Percentiles rank a stretch among this genome's conserved stretches.
phyloP scores from a whole-genome alignment of 1,140 invertebrate genomes.

The Lepidurus apus region DNA sequence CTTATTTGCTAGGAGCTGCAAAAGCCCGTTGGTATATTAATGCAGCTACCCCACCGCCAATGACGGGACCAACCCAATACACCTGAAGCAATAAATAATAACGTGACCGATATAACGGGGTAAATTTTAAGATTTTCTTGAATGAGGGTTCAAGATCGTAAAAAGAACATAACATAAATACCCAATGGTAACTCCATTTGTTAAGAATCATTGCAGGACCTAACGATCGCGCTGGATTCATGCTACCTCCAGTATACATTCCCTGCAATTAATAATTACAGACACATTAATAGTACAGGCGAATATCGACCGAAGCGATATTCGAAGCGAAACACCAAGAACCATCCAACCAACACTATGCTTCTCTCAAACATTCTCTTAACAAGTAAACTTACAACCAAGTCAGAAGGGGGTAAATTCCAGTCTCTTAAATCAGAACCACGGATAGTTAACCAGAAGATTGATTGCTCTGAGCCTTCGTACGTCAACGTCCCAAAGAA shows the following conservation, averaged over 20 bases:
- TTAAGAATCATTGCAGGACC: constrained; percentile 76
- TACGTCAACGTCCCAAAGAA: too few relatives aligned
- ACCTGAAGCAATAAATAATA: constrained; percentile 51
- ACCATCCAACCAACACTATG: too few relatives aligned
- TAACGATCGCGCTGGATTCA: constrained; percentile 83
- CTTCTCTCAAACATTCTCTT: too few relatives aligned
- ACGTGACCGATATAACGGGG: too few relatives aligned
- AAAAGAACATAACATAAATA: constrained; percentile 49
- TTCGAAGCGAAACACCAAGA: too few relatives aligned
- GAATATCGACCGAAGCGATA: not conserved
- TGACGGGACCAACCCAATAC: constrained; percentile 79
- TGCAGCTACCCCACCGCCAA: constrained; percentile 69
- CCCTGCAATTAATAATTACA: constrained; percentile 49
- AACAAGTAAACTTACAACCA: too few relatives aligned
- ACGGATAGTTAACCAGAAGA: too few relatives aligned
- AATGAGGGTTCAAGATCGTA: not conserved
- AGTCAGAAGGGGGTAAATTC: too few relatives aligned
- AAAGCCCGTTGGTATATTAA: constrained; percentile 71
- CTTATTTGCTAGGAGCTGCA: constrained; percentile 50
- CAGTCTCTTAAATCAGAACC: too few relatives aligned
- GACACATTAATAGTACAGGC: not conserved
- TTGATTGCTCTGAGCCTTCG: too few relatives aligned
- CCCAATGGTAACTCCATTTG: constrained; percentile 73
- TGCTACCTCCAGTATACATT: constrained; percentile 75
- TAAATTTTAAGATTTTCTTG: too few relatives aligned